Evolutionary conservation across 2,113 vertebrate species (phyloP), one percentile per base, ranked within the genome.

Genomic region (Rhinolophus sinicus): DNA sequence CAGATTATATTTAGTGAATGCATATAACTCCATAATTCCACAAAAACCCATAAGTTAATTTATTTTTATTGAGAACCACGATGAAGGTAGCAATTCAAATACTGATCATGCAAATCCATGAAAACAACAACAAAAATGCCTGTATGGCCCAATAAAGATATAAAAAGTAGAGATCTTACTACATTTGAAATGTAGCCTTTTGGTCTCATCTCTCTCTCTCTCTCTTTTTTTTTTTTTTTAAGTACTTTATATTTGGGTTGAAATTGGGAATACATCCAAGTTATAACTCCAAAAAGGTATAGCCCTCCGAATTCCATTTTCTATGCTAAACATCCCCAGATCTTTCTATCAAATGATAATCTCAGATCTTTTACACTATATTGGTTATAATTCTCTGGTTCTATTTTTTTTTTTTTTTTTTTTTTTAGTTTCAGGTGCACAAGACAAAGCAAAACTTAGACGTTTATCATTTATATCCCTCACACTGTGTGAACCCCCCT

Each of bases 31-130:
- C 54, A 16, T 96, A 64, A 92, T 96, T 94, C 56, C n/a, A 70
- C 77, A 50, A 82, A 95, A 93, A 96, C 95, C 47, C 16, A 70
- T 88, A 62, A 38, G 26, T 76, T 91, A 93, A 92, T 92, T 90
- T 88, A 33, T 0, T 50, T 96, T 97, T 96, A 69, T 26, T 64
- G 35, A 95, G 65, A 91, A 15, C 5, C 28, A 21, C 10, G 8
- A 47, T 87, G 47, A 93, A 90, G 38, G 26, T 33, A 94, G 33
- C 28, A 91, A 35, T 90, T 94, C 52, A 90, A 90, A 97, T 70
- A 67, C 16, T n/a, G 13, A 60, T 87, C 64, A 94, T 35, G 2
- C 50, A 90, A 93, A 92, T 56, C 22, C 16, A 70, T 62, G 18
- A 26, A 10, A 21, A 28, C 40, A 44, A 44, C 40, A 8, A 35